These are phyloP conservation scores for Corythornis madagascariensis DNA, from an alignment of 2,113 vertebrate species.

Conservation along the genomic window DNA sequence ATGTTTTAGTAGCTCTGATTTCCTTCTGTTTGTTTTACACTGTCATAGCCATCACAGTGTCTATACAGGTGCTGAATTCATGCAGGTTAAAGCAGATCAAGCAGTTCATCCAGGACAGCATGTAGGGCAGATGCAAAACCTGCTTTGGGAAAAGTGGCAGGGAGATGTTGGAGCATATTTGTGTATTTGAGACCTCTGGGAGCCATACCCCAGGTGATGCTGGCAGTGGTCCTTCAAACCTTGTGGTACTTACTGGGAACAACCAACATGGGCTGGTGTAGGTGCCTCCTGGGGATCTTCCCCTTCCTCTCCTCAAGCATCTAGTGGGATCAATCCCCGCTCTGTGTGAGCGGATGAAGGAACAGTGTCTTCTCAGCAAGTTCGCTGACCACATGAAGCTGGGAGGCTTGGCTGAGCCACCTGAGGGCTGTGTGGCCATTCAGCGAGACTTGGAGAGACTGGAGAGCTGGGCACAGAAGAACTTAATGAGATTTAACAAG, in stretches of 20 bases:
- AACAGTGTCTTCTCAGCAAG: no score
- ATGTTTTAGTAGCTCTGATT: background rate
- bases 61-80: background rate
- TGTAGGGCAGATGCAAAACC: background rate
- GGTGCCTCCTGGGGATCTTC: background rate
- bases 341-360: accelerated
- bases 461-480: no score
- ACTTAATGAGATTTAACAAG: no score
- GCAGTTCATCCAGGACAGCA: background rate
- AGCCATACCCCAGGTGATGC: background rate
- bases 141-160: background rate
- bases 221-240: background rate
- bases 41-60: accelerated
- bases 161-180: background rate
- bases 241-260: background rate
- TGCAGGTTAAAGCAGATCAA: background rate
- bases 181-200: background rate
- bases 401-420: no score
- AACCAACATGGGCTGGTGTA: accelerated
- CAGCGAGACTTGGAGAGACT: no score
- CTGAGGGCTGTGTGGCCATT: no score
- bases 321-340: accelerated
- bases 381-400: no score
- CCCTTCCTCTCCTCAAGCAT: background rate
- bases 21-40: background rate